Evolutionary conservation across 2,888 invertebrate genomes (phyloP).

Genomic region (Belgica antarctica): DNA sequence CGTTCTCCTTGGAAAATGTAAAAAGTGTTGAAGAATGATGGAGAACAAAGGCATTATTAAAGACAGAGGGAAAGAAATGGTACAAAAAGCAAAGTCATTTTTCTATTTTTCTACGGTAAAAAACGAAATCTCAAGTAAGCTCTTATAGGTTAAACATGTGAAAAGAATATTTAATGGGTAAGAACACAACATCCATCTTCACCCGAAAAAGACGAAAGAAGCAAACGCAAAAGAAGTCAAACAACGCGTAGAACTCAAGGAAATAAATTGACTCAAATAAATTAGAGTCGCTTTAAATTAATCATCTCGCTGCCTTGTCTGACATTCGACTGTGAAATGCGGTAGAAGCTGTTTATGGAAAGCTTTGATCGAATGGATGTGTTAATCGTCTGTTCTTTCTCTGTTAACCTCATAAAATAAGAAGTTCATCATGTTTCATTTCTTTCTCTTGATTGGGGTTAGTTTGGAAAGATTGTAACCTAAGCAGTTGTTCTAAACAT

Average conservation of each 20-base stretch:
- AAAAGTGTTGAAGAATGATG: neutral
- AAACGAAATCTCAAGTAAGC: neutral
- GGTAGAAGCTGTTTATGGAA: neutral
- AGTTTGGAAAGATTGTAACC: too few relatives aligned
- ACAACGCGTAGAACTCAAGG: neutral
- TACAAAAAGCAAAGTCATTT: conserved; percentile 24
- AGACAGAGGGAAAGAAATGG: neutral
- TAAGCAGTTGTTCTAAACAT: too few relatives aligned
- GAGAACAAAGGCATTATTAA: neutral
- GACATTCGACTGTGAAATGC: neutral
- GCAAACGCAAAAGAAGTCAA: neutral
- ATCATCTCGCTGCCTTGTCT: conserved; percentile 15
- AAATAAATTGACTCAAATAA: conserved; percentile 38
- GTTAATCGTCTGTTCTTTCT: too few relatives aligned
- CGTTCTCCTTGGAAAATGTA: neutral
- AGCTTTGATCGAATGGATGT: conserved; percentile 32
- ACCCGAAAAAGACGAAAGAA: neutral
- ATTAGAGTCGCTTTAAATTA: conserved; percentile 33
- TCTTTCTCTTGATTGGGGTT: too few relatives aligned
- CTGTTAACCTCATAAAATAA: neutral
- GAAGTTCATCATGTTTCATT: conserved; percentile 9
- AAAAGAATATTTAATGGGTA: conserved; percentile 30
- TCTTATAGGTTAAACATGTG: conserved; percentile 28
- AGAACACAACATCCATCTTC: conserved; percentile 11
- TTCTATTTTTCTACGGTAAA: neutral